Base-by-base conservation (phyloP, 2,113 vertebrate species). In the Xyrauchen texanus region DNA sequence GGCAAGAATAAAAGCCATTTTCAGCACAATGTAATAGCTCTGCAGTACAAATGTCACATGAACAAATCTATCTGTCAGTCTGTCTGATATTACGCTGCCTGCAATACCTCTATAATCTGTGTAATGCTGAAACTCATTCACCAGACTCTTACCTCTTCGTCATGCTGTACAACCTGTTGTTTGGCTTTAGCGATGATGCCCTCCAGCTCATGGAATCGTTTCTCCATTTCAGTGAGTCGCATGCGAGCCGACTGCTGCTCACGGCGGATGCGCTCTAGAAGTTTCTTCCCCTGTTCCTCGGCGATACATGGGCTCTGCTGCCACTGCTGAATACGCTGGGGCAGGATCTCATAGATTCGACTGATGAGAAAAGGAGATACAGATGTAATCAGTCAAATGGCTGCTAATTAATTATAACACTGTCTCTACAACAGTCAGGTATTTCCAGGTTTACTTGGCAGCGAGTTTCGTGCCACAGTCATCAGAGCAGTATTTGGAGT, bases 241-340 rank as follows among this genome's bases (percentile, higher is more conserved):
- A 95, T 90, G 0, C 97, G 93, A 2, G 96, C 96, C 0, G 93
- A 93, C 85, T 98, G 96, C 88, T 98, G 97, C 69, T 98, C 96
- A 0, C 95, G 92, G 0, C 96, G 93, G 86, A 98, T 98, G 4
- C 95, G 94, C 85, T 98, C 96, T 16, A 98, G 94, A 0, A 98
- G 93, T 87, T 97, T 96, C 90, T 97, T 98, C 2, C 96, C 97
- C 0, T 98, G 97, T 60, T 98, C 97, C 88, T 98, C 97, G 0
- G 97, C 96, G 9, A 98, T 95, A 83, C 97, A 98, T 0, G 97
- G 97, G 84, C 96, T 98, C 92, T 97, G 95, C 89, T 98, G 96
- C 97, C 97, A 98, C 91, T 98, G 96, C 89, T 98, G 96, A 86
- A 98, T 97, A 0, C 96, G 95, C 92, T 98, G 96, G 0, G 96